phyloP scores from a whole-genome alignment of 2,113 vertebrate genomes.

The Odocoileus virginianus region DNA sequence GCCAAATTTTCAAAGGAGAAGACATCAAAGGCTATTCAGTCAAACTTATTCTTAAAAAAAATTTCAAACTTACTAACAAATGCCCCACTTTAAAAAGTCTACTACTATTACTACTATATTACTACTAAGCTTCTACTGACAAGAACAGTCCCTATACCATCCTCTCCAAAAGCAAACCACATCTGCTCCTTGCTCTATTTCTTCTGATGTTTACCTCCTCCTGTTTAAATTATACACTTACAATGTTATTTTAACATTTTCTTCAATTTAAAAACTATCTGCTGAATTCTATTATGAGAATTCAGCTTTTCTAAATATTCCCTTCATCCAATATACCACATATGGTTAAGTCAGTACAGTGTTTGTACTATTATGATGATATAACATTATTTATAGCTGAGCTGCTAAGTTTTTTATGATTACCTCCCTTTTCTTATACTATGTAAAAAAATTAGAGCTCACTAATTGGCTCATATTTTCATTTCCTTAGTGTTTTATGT shows the following conservation, averaged over 20 bases:
- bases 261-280: background rate
- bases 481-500: background rate
- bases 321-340: background rate
- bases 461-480: background rate
- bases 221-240: background rate
- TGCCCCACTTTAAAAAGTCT: background rate
- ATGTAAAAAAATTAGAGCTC: background rate
- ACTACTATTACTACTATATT: background rate
- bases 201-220: background rate
- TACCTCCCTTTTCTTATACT: background rate
- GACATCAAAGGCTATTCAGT: background rate
- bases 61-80: background rate
- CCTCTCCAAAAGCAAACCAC: background rate
- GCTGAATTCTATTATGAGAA: background rate
- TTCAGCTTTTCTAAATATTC: background rate
- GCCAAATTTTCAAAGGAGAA: background rate
- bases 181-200: background rate
- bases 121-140: background rate
- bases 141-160: background rate
- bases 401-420: background rate
- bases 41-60: background rate
- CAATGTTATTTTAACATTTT: background rate
- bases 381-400: constrained; percentile 1
- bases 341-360: background rate
- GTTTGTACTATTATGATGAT: background rate